Evolutionary conservation across 2,888 invertebrate genomes (phyloP).

Genomic region (Protodeltote pygarga): DNA sequence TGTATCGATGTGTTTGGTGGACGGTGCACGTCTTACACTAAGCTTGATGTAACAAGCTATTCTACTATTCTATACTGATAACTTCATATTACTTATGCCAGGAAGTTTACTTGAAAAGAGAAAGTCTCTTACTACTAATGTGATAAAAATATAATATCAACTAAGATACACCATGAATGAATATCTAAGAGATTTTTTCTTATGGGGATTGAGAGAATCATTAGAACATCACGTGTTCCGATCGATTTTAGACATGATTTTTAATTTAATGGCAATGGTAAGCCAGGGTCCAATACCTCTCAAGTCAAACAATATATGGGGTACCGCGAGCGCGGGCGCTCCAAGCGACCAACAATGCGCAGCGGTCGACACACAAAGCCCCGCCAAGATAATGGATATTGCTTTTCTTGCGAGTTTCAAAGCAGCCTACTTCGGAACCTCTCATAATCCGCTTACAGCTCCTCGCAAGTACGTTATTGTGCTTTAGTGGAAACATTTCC

Average conservation of each 20-base stretch:
- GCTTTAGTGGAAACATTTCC: slow-evolving; percentile 79
- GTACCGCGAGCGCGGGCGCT: slow-evolving; percentile 54
- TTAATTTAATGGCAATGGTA: slow-evolving; percentile 49
- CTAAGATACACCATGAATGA: no score
- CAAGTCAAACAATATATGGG: slow-evolving; percentile 66
- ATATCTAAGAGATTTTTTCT: no score
- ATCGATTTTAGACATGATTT: slow-evolving; percentile 26
- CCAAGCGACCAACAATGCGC: slow-evolving; percentile 74
- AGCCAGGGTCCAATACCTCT: slow-evolving; percentile 54
- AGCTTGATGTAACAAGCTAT: slow-evolving; percentile 7
- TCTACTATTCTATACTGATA: no score
- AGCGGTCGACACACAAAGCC: slow-evolving; percentile 75
- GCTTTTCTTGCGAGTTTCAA: slow-evolving; percentile 85
- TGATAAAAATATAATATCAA: no score
- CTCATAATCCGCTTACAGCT: slow-evolving; percentile 84
- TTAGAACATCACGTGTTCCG: no score
- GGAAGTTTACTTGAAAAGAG: no score
- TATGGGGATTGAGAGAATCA: no score
- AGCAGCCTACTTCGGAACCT: slow-evolving; percentile 84
- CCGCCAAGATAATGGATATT: slow-evolving; percentile 84
- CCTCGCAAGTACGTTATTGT: slow-evolving; percentile 72
- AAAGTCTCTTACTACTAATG: no score
- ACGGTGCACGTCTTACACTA: slow-evolving; percentile 15
- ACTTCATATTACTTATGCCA: no score
- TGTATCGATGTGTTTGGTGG: slow-evolving; percentile 33